Evolutionary conservation across 2,113 vertebrate species (phyloP).

Genomic region (Menidia beryllina): DNA sequence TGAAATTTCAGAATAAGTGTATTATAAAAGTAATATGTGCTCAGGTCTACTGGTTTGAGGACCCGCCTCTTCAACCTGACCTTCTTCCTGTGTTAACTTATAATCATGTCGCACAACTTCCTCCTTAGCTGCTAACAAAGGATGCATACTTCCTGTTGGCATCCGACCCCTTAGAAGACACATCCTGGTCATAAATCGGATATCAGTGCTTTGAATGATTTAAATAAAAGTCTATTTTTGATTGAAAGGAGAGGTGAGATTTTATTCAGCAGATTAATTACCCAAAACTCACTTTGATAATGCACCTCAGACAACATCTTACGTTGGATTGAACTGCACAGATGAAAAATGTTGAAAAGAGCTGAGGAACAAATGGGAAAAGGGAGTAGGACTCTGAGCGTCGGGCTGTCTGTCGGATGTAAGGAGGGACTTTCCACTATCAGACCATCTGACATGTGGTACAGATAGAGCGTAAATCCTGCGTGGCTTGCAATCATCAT

Average conservation of each 20-base stretch:
- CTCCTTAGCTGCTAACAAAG: slow-evolving; percentile 1
- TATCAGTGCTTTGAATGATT: background rate
- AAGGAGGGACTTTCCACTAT: background rate
- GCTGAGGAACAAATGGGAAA: background rate
- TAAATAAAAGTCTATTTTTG: no score
- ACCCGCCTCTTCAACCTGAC: background rate
- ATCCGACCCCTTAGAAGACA: background rate
- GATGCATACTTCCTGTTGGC: slow-evolving; percentile 4
- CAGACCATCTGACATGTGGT: background rate
- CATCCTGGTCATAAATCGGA: background rate
- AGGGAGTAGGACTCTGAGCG: background rate
- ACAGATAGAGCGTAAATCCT: background rate
- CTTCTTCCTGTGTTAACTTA: background rate
- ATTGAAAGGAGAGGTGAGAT: background rate
- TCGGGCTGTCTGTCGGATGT: background rate
- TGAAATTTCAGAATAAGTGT: background rate
- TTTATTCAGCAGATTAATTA: background rate
- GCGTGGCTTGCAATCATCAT: background rate
- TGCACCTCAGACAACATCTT: no score
- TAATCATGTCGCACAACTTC: slow-evolving; percentile 10
- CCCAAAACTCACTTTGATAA: no score
- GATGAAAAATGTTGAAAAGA: background rate
- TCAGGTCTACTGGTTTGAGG: background rate
- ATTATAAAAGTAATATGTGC: background rate
- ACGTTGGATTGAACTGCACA: background rate